Percentiles rank a stretch among this genome's conserved stretches.
These are phyloP conservation scores for Microplitis manilae DNA, from an alignment of 2,888 invertebrate species.

Conservation along the genomic window DNA sequence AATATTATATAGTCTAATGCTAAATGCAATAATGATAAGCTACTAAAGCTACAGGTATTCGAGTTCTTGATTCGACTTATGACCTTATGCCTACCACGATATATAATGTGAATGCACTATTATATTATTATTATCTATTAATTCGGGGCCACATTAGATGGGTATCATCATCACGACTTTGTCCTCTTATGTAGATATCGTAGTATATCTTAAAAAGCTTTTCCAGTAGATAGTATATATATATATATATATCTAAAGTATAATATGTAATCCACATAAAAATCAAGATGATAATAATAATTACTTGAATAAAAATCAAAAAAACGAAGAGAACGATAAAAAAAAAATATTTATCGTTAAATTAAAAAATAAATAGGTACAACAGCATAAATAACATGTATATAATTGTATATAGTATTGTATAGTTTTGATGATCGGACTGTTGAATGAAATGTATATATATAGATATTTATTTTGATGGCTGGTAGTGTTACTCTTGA, in stretches of 20 bases:
- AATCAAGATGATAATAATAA: no score
- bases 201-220: constrained; percentile 66
- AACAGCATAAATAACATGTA: no score
- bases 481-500: constrained; percentile 26
- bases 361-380: background rate
- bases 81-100: constrained; percentile 20
- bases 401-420: no score
- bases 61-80: constrained; percentile 17
- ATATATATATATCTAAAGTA: no score
- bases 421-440: background rate
- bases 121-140: constrained; percentile 70
- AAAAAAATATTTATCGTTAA: constrained; percentile 18
- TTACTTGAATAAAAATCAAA: no score
- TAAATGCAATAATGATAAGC: no score
- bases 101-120: constrained; percentile 56
- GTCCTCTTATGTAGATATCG: constrained; percentile 54
- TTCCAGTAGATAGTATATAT: no score
- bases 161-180: constrained; percentile 63
- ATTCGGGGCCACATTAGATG: constrained; percentile 68
- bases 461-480: background rate
- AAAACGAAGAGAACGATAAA: background rate
- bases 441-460: background rate
- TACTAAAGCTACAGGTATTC: background rate
- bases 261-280: no score
- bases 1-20: no score